Percentiles rank a stretch among this genome's conserved stretches.
These are phyloP conservation scores for Cacatua alba DNA, from an alignment of 2,113 vertebrate species.

Conservation along the genomic window DNA sequence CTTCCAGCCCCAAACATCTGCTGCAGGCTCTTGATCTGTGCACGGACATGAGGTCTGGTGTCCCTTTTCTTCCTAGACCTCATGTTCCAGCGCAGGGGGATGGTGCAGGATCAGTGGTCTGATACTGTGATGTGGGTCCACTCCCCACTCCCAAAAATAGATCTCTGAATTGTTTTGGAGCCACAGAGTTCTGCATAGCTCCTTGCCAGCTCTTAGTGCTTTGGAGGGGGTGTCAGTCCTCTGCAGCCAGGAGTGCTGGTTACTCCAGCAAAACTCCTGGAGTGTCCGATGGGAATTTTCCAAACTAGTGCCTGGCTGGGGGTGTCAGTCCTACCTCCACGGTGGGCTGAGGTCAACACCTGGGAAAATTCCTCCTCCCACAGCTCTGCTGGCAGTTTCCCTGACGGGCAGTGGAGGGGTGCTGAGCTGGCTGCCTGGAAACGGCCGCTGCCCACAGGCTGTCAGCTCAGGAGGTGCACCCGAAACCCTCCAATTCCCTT, in stretches of 20 bases:
- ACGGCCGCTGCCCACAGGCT: background rate
- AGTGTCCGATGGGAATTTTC: background rate
- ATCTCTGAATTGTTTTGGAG: background rate
- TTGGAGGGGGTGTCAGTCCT: background rate
- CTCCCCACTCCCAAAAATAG: background rate
- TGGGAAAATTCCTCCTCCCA: background rate
- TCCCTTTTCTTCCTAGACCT: background rate
- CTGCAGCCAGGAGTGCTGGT: fast-evolving
- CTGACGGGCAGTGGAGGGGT: background rate
- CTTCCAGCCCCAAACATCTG: background rate
- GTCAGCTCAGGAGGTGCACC: background rate
- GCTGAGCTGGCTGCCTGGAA: background rate
- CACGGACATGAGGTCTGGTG: fast-evolving
- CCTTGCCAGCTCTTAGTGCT: background rate
- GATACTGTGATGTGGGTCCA: too few relatives aligned
- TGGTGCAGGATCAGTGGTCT: background rate
- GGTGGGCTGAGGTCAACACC: background rate
- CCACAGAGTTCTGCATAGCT: background rate
- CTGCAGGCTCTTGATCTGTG: background rate
- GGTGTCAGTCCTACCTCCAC: background rate
- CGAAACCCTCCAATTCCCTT: background rate
- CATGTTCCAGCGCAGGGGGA: background rate
- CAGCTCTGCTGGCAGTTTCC: background rate
- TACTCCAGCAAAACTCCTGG: background rate
- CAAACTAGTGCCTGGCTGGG: fast-evolving